Evolutionary conservation across 2,888 invertebrate species (phyloP).

Genomic region (Leptinotarsa rubiginosa): DNA sequence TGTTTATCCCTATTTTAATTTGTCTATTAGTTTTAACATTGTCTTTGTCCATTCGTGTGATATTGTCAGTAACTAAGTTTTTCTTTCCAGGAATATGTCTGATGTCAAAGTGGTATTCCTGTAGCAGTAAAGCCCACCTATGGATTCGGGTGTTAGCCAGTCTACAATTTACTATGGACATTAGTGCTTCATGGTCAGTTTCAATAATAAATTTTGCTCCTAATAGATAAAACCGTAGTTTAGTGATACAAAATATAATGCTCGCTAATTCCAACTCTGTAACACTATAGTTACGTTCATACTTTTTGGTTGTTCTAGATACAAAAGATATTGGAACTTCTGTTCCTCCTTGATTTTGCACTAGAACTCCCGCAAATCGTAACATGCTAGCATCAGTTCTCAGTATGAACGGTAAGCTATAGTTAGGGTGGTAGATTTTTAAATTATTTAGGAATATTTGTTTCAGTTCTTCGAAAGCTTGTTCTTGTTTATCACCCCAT

Average conservation of each 20-base stretch:
- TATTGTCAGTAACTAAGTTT: slow-evolving; percentile 24
- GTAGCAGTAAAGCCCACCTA: slow-evolving; percentile 25
- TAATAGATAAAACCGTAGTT: slow-evolving; percentile 24
- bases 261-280: slow-evolving; percentile 22
- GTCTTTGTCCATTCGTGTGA: slow-evolving; percentile 11
- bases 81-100: slow-evolving; percentile 25
- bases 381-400: slow-evolving; percentile 22
- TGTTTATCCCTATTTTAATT: neutral
- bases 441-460: slow-evolving; percentile 18
- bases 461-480: slow-evolving; percentile 28
- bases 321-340: slow-evolving; percentile 26
- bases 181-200: slow-evolving; percentile 31
- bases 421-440: slow-evolving; percentile 29
- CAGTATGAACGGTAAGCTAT: slow-evolving; percentile 19
- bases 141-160: slow-evolving; percentile 26
- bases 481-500: slow-evolving; percentile 25
- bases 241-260: slow-evolving; percentile 24
- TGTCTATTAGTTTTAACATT: neutral
- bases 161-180: slow-evolving; percentile 18
- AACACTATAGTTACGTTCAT: slow-evolving; percentile 24
- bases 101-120: slow-evolving; percentile 29
- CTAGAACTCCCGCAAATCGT: slow-evolving; percentile 14
- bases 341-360: neutral
- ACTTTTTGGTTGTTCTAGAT: slow-evolving; percentile 12
- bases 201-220: slow-evolving; percentile 18